Percentiles rank a stretch among this genome's conserved stretches.
Conservation (phyloP, 2,113 vertebrate species). For the Burhinus oedicnemus region DNA sequence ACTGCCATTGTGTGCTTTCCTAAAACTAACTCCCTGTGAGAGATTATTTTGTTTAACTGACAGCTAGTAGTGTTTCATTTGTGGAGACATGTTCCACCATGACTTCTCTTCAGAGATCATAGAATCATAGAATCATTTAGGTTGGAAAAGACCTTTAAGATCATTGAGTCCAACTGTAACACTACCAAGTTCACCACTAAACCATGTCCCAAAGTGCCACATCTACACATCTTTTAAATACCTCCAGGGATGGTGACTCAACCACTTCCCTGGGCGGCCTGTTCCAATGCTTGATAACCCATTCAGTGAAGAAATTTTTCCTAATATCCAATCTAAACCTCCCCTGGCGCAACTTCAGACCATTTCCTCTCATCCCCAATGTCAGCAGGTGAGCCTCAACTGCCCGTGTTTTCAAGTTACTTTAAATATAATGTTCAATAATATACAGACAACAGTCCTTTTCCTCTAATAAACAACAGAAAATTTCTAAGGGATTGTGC, state of each 20-base stretch:
- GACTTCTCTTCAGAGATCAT: background rate
- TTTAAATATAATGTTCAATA: background rate
- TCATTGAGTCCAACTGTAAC: background rate
- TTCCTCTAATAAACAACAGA: background rate
- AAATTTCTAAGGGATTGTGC: background rate
- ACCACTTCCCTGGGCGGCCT: background rate
- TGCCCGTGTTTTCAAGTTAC: background rate
- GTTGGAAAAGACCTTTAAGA: background rate
- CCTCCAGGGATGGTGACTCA: background rate
- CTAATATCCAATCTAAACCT: background rate
- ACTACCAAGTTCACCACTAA: background rate
- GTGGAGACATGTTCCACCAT: background rate
- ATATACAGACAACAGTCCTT: background rate
- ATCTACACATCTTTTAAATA: background rate
- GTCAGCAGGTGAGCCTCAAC: background rate
- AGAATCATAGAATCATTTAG: background rate
- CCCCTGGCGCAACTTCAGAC: background rate
- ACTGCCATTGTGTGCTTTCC: background rate
- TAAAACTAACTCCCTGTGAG: background rate
- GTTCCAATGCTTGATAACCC: background rate
- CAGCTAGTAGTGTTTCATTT: background rate
- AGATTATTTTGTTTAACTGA: background rate
- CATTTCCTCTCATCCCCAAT: background rate
- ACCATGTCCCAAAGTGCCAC: background rate
- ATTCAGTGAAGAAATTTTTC: background rate